Percentiles rank a stretch among this genome's conserved stretches.
phyloP scores from a whole-genome alignment of 2,113 vertebrate species.

The Chaetodon auriga region DNA sequence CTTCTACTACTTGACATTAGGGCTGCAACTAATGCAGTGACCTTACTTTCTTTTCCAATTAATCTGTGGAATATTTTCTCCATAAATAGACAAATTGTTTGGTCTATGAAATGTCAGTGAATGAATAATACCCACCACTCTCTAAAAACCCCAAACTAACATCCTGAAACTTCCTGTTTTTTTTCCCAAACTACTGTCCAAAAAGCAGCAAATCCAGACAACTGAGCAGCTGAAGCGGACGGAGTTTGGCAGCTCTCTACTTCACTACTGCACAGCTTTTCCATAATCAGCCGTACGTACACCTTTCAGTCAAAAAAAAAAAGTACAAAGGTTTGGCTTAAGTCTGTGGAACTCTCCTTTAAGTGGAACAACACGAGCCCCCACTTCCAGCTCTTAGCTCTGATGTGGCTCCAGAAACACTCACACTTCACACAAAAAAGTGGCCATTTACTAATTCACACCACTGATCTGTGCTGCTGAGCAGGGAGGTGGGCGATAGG shows the following conservation, averaged over 20 bases:
- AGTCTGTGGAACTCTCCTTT: background rate
- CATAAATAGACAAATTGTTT: background rate
- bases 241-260: background rate
- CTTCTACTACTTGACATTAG: background rate
- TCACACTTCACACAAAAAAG: conserved; percentile 13
- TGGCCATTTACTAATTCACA: conserved; percentile 57
- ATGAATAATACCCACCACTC: background rate
- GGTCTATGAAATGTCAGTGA: background rate
- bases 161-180: background rate
- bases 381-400: background rate
- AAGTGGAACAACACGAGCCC: background rate
- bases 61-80: background rate
- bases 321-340: background rate
- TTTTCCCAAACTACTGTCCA: background rate
- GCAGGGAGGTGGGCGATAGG: conserved; percentile 53
- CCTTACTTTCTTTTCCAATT: background rate
- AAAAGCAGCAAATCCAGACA: too few relatives aligned
- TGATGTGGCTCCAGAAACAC: background rate
- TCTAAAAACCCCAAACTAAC: background rate
- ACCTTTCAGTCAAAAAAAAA: background rate
- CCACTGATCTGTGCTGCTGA: conserved; percentile 51
- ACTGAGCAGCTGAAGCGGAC: background rate
- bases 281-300: too few relatives aligned
- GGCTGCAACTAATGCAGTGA: background rate
- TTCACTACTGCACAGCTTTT: background rate